Evolutionary conservation across 2,888 invertebrate genomes (phyloP).

Genomic region (Microdon myrmicae): DNA sequence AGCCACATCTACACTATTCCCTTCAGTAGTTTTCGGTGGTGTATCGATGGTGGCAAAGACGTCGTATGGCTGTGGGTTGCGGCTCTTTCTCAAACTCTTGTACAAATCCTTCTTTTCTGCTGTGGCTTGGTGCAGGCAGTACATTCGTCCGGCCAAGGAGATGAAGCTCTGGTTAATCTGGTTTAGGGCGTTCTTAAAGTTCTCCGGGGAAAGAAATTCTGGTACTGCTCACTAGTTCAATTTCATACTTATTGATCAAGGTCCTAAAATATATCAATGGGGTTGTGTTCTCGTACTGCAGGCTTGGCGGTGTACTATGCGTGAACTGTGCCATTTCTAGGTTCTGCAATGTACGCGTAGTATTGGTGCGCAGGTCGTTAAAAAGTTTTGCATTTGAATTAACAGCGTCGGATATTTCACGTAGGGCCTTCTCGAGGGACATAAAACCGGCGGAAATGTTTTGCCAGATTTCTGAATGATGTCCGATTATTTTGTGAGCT

Average conservation of each 20-base stretch:
- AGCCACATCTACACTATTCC: conserved; percentile 67
- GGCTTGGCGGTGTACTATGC: conserved; percentile 78
- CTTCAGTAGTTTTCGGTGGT: conserved; percentile 59
- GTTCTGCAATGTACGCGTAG: conserved; percentile 77
- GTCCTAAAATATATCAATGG: conserved; percentile 78
- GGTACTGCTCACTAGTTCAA: conserved; percentile 74
- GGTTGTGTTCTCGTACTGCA: conserved; percentile 80
- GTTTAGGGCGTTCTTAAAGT: conserved; percentile 80
- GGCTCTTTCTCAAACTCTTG: conserved; percentile 80
- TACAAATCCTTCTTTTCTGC: conserved; percentile 87
- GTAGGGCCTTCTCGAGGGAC: conserved; percentile 60
- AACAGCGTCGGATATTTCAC: conserved; percentile 63
- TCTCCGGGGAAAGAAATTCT: conserved; percentile 76
- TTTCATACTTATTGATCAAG: conserved; percentile 77
- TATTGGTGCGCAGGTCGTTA: conserved; percentile 73
- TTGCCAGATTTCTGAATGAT: conserved; percentile 66
- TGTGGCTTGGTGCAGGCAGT: conserved; percentile 80
- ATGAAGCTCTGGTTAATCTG: conserved; percentile 88
- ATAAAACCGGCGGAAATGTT: conserved; percentile 63
- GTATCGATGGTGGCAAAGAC: conserved; percentile 73
- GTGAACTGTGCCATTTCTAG: conserved; percentile 83
- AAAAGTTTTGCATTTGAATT: conserved; percentile 65
- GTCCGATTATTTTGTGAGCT: conserved; percentile 84
- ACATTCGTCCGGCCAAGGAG: conserved; percentile 86
- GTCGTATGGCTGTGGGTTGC: conserved; percentile 77